Base-by-base conservation (phyloP, 2,797 vertebrate genomes). In the Dallia pectoralis region DNA sequence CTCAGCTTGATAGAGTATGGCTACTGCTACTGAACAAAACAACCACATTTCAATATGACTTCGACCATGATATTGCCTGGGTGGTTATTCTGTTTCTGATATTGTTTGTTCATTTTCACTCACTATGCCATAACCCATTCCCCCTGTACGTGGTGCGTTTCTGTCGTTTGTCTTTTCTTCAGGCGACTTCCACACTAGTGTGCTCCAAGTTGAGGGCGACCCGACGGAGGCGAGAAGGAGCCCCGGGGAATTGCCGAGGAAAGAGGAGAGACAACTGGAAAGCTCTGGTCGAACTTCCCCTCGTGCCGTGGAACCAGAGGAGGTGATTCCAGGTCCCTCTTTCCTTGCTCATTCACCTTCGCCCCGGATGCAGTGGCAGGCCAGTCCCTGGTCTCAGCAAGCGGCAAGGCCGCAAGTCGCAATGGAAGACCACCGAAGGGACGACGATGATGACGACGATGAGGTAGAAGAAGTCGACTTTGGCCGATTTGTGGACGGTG, bases 331-430 rank as follows among this genome's bases (percentile, higher is more conserved):
- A 0, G 86, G 79, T 62, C 84, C 67, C 14, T 70, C 81, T 67
- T 72, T 88, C 80, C 19, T 65, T 0, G 18, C 48, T 33, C 25
- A 40, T 7, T 32, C 53, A 2, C 87, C 89, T 2, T 88, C 94
- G 9, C 89, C 87, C 8, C 93, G 94, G 44, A 87, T 91, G 49
- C 94, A 94, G 72, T 97, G 95, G 91, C 94, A 94, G 69, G 85
- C 93, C 0, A 91, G 92, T 6, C 88, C 93, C 19, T 93, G 90
- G 87, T 77, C 88, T 30, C 89, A 91, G 33, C 86, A 76, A 0
- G 86, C 86, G 0, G 74, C 77, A 64, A 83, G 85, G 72, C 77
- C 74, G 0, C 85, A 80, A 49, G 86, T 81, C 0, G 87, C 74
- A 1, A 81, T 89, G 44, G 89, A 84, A 0, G 91, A 89, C 61